Percentiles rank a stretch among this genome's conserved stretches.
Evolutionary conservation across 2,888 invertebrate genomes (phyloP).

Genomic region (Alentia gelatinosa): DNA sequence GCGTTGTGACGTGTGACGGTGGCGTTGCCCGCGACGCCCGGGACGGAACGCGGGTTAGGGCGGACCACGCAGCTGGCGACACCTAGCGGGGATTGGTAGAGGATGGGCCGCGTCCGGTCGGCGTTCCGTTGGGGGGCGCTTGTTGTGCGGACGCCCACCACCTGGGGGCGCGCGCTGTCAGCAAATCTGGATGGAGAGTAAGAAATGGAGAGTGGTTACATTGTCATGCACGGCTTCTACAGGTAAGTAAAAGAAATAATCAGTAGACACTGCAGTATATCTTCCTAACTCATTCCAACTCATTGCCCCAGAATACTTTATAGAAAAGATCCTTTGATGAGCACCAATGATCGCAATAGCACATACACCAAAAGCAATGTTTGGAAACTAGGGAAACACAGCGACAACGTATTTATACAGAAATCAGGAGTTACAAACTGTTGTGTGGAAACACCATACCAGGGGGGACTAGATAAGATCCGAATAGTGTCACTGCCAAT

Average conservation of each 20-base stretch:
- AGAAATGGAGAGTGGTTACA: background rate
- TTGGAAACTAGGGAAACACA: too few species aligned
- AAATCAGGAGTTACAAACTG: too few species aligned
- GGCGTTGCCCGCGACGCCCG: background rate
- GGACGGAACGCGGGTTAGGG: background rate
- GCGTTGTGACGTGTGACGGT: background rate
- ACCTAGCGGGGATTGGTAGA: slow-evolving; percentile 17
- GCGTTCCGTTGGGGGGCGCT: background rate
- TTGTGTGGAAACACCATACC: too few species aligned
- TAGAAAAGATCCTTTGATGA: too few species aligned
- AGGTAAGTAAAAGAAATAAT: background rate
- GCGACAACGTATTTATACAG: too few species aligned
- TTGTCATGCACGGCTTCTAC: too few species aligned
- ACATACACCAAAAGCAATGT: too few species aligned
- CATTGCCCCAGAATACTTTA: too few species aligned
- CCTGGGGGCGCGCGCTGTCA: background rate
- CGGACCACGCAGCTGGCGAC: slow-evolving; percentile 12
- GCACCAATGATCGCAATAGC: too few species aligned
- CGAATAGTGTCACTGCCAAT: too few species aligned
- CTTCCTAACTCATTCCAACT: too few species aligned
- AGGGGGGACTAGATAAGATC: too few species aligned
- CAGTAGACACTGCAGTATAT: background rate
- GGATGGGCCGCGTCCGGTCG: slow-evolving; percentile 14
- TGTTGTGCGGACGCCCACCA: background rate
- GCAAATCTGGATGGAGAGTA: background rate